These are phyloP conservation scores for Hypomecis atomaria DNA, from an alignment of 2,888 invertebrate species.

Conservation along the genomic window DNA sequence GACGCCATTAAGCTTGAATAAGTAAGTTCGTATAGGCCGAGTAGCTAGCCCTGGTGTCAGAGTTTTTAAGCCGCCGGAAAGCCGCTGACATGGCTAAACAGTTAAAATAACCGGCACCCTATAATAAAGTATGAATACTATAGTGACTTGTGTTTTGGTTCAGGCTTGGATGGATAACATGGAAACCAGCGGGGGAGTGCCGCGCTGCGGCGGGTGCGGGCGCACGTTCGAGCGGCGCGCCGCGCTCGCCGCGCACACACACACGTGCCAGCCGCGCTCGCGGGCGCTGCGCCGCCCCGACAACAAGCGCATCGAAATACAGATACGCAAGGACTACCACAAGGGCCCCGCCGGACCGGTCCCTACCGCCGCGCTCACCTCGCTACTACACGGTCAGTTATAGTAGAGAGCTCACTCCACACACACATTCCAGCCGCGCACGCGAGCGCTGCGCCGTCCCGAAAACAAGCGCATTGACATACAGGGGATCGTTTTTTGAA, in stretches of 20 bases:
- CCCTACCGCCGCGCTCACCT: constrained; percentile 6
- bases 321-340: constrained; percentile 76
- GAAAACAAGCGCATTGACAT: constrained; percentile 72
- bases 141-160: neutral
- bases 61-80: too few relatives aligned
- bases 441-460: constrained; percentile 55
- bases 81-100: too few relatives aligned
- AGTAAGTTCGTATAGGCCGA: too few relatives aligned
- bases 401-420: constrained; percentile 53
- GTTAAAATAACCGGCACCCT: too few relatives aligned
- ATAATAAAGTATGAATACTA: too few relatives aligned
- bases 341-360: constrained; percentile 52
- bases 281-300: constrained; percentile 60
- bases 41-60: too few relatives aligned
- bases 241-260: constrained; percentile 88
- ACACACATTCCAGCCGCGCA: constrained; percentile 86
- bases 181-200: constrained; percentile 85
- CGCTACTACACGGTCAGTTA: constrained; percentile 7
- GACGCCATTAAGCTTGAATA: too few relatives aligned
- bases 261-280: constrained; percentile 86
- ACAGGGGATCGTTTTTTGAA: too few relatives aligned
- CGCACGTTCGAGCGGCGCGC: constrained; percentile 90
- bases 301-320: constrained; percentile 71
- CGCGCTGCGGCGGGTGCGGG: constrained; percentile 88
- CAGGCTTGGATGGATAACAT: constrained; percentile 86